Conservation (phyloP, 1,140 invertebrate genomes). For the Diprion similis region DNA sequence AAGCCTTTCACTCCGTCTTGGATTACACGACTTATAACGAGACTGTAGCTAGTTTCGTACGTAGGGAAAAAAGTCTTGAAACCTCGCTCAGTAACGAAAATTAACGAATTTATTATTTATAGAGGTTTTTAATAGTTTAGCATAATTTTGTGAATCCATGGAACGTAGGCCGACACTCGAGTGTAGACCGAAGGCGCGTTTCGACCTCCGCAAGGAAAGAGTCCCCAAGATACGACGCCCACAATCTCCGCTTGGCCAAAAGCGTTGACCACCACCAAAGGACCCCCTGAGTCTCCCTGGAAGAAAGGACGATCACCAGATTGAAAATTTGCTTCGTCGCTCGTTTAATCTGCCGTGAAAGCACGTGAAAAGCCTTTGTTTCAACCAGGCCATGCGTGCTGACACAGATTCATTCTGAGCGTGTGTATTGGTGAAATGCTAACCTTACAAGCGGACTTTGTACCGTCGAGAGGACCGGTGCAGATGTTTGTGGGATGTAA, state of each 20-base stretch:
- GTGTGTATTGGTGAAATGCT: too few relatives aligned
- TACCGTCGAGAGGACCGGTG: conserved; percentile 59
- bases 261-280: conserved; percentile 58
- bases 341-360: too few relatives aligned
- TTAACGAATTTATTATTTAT: neutral
- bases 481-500: conserved; percentile 60
- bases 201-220: conserved; percentile 70
- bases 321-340: neutral
- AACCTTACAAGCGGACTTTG: conserved; percentile 58
- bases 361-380: too few relatives aligned
- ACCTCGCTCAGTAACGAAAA: too few relatives aligned
- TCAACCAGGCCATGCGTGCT: too few relatives aligned
- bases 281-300: conserved; percentile 73
- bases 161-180: conserved; percentile 66
- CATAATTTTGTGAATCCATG: conserved; percentile 49
- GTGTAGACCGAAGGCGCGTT: conserved; percentile 76
- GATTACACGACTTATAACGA: too few relatives aligned
- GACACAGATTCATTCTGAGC: too few relatives aligned
- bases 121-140: conserved; percentile 12
- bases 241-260: conserved; percentile 46
- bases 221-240: conserved; percentile 81
- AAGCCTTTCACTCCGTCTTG: too few relatives aligned
- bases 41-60: too few relatives aligned
- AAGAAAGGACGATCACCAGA: neutral
- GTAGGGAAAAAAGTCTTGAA: too few relatives aligned